phyloP scores from a whole-genome alignment of 1,140 invertebrate species.

The Lethocerus indicus region DNA sequence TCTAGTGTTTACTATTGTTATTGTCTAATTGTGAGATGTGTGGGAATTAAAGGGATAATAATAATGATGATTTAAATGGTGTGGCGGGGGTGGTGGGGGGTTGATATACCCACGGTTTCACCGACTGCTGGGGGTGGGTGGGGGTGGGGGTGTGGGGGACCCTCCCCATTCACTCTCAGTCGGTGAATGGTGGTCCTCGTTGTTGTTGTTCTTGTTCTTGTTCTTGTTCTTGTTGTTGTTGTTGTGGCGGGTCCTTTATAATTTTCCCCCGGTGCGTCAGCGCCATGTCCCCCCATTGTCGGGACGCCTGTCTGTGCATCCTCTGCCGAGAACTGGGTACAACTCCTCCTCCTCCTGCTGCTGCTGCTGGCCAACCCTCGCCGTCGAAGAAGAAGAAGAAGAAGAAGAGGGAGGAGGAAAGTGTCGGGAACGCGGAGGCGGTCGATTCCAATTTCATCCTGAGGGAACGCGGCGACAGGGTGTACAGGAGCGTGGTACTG shows the following conservation, averaged over 20 bases:
- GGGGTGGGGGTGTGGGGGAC: too few species aligned
- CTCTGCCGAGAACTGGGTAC: constrained; percentile 36
- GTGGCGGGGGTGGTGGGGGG: too few species aligned
- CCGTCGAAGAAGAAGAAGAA: constrained; percentile 10
- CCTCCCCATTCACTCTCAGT: too few species aligned
- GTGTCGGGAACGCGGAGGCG: too few species aligned
- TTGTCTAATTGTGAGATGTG: too few species aligned
- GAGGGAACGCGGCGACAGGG: constrained; percentile 30
- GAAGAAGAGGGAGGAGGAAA: constrained; percentile 19
- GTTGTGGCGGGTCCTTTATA: neutral
- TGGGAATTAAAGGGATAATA: too few species aligned
- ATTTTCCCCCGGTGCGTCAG: neutral
- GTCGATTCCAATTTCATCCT: constrained; percentile 32
- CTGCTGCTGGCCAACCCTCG: constrained; percentile 8
- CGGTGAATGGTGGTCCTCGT: too few species aligned
- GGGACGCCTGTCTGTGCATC: constrained; percentile 35
- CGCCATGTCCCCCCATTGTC: constrained; percentile 21
- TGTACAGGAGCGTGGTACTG: constrained; percentile 15
- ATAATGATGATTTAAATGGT: too few species aligned
- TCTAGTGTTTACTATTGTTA: too few species aligned
- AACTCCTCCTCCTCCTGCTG: constrained; percentile 22
- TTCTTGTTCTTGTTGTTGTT: neutral
- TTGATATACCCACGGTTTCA: too few species aligned
- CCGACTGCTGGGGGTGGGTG: too few species aligned
- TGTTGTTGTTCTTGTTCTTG: too few species aligned